These are phyloP conservation scores for Nomada fabriciana DNA, from an alignment of 2,888 invertebrate species.

Conservation along the genomic window DNA sequence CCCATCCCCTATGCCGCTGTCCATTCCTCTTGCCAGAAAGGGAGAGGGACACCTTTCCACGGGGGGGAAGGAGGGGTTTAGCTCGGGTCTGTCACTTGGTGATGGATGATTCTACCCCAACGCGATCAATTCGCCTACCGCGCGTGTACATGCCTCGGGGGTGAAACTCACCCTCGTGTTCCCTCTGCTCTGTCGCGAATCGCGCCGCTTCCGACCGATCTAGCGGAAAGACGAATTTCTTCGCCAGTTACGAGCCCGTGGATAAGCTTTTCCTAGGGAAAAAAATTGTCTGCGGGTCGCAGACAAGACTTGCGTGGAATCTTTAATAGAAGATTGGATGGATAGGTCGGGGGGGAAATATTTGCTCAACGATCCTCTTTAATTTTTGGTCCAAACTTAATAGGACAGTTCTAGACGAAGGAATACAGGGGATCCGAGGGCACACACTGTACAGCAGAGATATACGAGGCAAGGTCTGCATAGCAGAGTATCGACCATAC, in stretches of 20 bases:
- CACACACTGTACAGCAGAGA: background rate
- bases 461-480: background rate
- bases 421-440: conserved; percentile 5
- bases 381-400: background rate
- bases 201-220: conserved; percentile 63
- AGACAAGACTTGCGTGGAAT: background rate
- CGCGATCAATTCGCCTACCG: conserved; percentile 80
- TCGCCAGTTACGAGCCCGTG: conserved; percentile 21
- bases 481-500: conserved; percentile 21
- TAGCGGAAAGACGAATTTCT: conserved; percentile 69
- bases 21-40: conserved; percentile 69
- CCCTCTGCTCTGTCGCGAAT: conserved; percentile 60
- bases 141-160: conserved; percentile 75
- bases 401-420: background rate
- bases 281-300: background rate
- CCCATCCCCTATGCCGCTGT: conserved; percentile 44
- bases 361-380: background rate
- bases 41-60: conserved; percentile 76
- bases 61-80: conserved; percentile 67
- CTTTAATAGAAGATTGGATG: background rate
- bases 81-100: conserved; percentile 82
- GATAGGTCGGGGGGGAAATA: background rate
- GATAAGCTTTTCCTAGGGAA: background rate
- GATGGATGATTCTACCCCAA: conserved; percentile 83
- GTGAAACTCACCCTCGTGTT: conserved; percentile 70